Evolutionary conservation across 2,888 invertebrate species (phyloP).

Genomic region (Sphaerophoria taeniata): DNA sequence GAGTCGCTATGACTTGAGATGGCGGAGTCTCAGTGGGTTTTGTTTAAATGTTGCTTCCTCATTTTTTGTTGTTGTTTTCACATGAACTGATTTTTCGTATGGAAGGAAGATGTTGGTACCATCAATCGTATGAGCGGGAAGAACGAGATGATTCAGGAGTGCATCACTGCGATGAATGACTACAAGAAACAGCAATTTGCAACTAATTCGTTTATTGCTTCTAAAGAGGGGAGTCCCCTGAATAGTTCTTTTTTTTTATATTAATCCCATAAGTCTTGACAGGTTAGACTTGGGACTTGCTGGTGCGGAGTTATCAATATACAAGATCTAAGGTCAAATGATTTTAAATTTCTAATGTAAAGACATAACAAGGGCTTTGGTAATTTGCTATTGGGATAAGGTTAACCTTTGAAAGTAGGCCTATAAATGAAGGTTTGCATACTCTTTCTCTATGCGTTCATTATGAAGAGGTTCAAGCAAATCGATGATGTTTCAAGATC

Average conservation of each 20-base stretch:
- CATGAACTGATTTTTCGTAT: slow-evolving; percentile 67
- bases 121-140: background rate
- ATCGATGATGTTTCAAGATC: too few relatives aligned
- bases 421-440: background rate
- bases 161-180: slow-evolving; percentile 47
- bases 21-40: slow-evolving; percentile 65
- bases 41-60: slow-evolving; percentile 64
- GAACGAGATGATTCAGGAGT: slow-evolving; percentile 43
- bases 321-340: slow-evolving; percentile 65
- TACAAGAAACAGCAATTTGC: slow-evolving; percentile 71
- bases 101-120: background rate
- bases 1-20: slow-evolving; percentile 57
- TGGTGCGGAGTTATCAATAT: slow-evolving; percentile 41
- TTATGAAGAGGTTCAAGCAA: too few relatives aligned
- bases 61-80: slow-evolving; percentile 68
- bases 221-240: slow-evolving; percentile 50
- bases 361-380: slow-evolving; percentile 8
- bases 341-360: slow-evolving; percentile 8
- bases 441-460: too few relatives aligned
- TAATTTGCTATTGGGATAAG: slow-evolving; percentile 14
- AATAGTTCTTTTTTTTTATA: background rate
- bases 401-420: slow-evolving; percentile 34
- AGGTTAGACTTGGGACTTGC: too few relatives aligned
- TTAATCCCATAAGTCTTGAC: background rate
- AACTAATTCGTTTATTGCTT: slow-evolving; percentile 73